Percentiles rank a stretch among this genome's conserved stretches.
These are phyloP conservation scores for Trachythela sp. DNA, from an alignment of 64 coral and sea anemone genomes.

Conservation along the genomic window DNA sequence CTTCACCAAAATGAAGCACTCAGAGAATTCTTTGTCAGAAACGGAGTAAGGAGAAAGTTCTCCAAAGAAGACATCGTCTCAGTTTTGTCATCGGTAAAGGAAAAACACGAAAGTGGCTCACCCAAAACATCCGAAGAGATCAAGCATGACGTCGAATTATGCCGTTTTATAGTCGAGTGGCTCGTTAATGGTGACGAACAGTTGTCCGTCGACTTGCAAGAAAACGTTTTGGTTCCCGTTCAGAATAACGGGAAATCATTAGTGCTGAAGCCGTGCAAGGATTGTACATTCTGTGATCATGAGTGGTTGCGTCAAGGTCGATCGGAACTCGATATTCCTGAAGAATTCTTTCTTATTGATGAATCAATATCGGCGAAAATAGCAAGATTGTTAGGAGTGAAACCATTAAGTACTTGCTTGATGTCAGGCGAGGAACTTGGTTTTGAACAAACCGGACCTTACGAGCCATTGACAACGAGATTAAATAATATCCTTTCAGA, in stretches of 20 bases:
- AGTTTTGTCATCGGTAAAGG: constrained; percentile 32
- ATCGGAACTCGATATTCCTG: constrained; percentile 44
- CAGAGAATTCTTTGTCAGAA: constrained; percentile 64
- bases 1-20: constrained; percentile 63
- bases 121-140: not conserved
- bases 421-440: constrained; percentile 68
- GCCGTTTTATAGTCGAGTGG: not conserved
- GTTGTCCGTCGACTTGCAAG: not conserved
- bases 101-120: not conserved
- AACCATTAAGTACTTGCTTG: constrained; percentile 68
- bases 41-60: constrained; percentile 68
- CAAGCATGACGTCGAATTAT: not conserved
- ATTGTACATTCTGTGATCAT: not conserved
- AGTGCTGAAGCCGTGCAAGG: not conserved
- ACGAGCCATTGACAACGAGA: constrained; percentile 72
- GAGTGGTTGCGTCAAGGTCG: constrained; percentile 51
- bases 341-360: constrained; percentile 43
- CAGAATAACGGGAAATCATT: not conserved
- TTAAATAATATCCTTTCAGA: constrained; percentile 82
- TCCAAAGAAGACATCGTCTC: constrained; percentile 64
- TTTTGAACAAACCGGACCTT: constrained; percentile 74
- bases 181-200: not conserved
- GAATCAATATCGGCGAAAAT: constrained; percentile 69
- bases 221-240: not conserved
- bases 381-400: constrained; percentile 72